These are phyloP conservation scores for Setipinna tenuifilis DNA, from an alignment of 2,797 vertebrate genomes.

Conservation along the genomic window DNA sequence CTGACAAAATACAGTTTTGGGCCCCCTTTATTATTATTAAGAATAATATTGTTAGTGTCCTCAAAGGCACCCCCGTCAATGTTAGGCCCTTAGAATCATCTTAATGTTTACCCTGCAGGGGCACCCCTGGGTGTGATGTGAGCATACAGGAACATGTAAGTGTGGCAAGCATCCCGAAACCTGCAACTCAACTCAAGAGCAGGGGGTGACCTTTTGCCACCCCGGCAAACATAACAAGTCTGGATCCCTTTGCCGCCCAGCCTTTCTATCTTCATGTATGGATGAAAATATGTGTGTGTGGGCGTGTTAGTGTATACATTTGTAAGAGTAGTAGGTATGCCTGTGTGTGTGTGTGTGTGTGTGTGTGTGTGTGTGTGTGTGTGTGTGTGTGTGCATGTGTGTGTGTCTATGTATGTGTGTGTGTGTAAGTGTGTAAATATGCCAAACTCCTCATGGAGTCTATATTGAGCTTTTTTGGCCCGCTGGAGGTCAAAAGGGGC, in stretches of 20 bases:
- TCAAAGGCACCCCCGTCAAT: no score
- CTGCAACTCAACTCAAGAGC: background rate
- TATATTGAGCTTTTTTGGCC: constrained; percentile 39
- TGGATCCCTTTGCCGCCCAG: background rate
- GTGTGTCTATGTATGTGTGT: constrained; percentile 36
- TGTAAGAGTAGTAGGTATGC: background rate
- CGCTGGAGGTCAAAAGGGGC: constrained; percentile 50
- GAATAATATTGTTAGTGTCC: no score
- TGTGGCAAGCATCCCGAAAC: background rate
- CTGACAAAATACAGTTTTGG: no score
- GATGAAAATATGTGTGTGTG: background rate
- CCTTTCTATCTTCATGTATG: background rate
- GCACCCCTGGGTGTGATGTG: no score
- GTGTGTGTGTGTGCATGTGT: constrained; percentile 27
- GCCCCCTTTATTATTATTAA: no score
- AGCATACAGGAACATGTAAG: background rate
- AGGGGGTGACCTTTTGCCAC: background rate
- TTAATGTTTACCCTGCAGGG: no score
- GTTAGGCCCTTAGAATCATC: no score
- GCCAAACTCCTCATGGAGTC: constrained; percentile 35
- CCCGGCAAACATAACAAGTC: background rate
- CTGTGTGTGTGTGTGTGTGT: background rate
- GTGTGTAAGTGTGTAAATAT: constrained; percentile 23
- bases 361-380: constrained; percentile 1
- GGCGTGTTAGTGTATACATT: background rate